A percentile compares a stretch with the other conserved stretches of the same genome.
phyloP scores from a whole-genome alignment of 1,140 invertebrate genomes.

The Arion vulgaris region DNA sequence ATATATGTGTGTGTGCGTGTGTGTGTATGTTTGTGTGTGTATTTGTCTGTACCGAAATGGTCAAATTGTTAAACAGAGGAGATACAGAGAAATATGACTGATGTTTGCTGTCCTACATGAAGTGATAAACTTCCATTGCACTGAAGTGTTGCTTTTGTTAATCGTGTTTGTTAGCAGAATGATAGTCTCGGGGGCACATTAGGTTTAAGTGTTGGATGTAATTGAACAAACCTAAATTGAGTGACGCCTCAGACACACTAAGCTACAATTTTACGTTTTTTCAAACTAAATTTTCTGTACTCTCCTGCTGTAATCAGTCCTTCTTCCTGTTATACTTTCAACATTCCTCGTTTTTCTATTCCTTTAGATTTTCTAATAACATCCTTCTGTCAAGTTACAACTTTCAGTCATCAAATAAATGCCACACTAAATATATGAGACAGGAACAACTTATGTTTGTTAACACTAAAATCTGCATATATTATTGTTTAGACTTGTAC shows the following conservation, averaged over 20 bases:
- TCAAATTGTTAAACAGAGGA: background rate
- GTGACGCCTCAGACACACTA: background rate
- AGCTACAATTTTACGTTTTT: background rate
- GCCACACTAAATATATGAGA: no score
- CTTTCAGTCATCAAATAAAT: no score
- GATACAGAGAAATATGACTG: background rate
- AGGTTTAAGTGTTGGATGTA: background rate
- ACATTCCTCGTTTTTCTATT: background rate
- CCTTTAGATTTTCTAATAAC: background rate
- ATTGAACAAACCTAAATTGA: background rate
- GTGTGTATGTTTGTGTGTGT: no score
- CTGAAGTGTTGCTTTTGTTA: background rate
- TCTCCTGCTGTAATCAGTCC: background rate
- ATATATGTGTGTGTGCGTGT: no score
- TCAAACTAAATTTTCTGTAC: background rate
- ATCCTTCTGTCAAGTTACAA: background rate
- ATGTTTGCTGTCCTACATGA: background rate
- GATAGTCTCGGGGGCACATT: background rate
- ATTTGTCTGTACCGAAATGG: no score
- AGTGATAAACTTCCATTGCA: background rate
- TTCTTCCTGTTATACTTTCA: no score
- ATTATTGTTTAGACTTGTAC: no score
- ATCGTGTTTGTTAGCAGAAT: background rate
- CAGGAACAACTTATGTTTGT: no score
- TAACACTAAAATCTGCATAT: no score